phyloP scores from a whole-genome alignment of 2,797 vertebrate species.

The Gallinago solitaria region DNA sequence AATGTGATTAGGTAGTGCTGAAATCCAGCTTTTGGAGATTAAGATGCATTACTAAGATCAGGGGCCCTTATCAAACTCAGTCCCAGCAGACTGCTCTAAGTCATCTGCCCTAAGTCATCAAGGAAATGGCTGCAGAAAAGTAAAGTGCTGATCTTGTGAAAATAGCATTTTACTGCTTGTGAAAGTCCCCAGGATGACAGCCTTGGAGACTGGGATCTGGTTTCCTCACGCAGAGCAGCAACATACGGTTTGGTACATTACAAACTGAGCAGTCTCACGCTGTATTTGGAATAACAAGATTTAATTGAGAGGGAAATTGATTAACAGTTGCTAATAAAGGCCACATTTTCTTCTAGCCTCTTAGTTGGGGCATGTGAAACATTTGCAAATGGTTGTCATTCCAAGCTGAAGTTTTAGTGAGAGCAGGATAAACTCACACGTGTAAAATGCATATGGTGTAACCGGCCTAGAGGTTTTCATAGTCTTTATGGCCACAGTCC shows the following conservation, averaged over 20 bases:
- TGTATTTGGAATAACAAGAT: neutral
- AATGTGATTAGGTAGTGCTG: slow-evolving; percentile 12
- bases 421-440: neutral
- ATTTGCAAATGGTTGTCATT: neutral
- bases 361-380: neutral
- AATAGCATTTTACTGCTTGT: neutral
- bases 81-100: neutral
- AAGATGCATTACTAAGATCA: neutral
- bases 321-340: slow-evolving; percentile 33
- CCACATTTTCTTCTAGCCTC: slow-evolving; percentile 24
- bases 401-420: neutral
- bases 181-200: neutral
- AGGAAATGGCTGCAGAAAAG: slow-evolving; percentile 16
- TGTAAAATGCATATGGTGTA: neutral
- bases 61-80: neutral
- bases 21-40: slow-evolving; percentile 42
- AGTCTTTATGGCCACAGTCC: neutral
- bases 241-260: neutral
- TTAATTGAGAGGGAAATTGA: slow-evolving; percentile 32
- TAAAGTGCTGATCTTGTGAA: slow-evolving; percentile 3
- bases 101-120: neutral
- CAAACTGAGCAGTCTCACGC: neutral
- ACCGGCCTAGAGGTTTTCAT: neutral
- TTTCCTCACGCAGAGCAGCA: neutral
- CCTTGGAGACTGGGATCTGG: neutral